phyloP scores from a whole-genome alignment of 2,888 invertebrate genomes.

The Allolobophora icterica region DNA sequence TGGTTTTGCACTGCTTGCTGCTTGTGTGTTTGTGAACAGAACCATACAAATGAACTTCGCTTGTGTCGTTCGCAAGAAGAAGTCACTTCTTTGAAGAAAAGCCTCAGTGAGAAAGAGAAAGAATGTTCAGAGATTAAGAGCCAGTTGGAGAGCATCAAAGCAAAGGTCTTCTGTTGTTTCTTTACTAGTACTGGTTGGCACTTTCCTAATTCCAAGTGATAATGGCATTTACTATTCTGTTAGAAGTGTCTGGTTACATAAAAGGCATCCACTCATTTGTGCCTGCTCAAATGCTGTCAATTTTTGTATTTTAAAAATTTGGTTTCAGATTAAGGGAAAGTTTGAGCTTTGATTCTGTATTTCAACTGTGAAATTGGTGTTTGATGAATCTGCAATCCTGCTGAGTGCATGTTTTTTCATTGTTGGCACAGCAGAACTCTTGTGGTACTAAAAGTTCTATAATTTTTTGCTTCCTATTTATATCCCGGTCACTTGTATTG shows the following conservation, averaged over 20 bases:
- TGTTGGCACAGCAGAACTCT: background rate
- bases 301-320: background rate
- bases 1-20: background rate
- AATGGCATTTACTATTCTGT: background rate
- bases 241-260: background rate
- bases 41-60: conserved; percentile 26
- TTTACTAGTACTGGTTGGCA: background rate
- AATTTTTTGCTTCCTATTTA: background rate
- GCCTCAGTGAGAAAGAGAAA: background rate
- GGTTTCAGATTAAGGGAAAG: background rate
- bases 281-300: background rate
- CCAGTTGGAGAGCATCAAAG: background rate
- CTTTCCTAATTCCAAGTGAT: background rate
- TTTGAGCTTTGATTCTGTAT: background rate
- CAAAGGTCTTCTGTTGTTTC: background rate
- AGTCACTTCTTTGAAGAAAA: conserved; percentile 6
- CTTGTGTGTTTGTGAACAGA: background rate
- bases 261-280: too few species aligned
- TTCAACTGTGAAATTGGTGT: background rate
- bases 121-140: conserved; percentile 20
- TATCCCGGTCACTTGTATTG: background rate
- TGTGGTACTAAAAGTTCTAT: background rate
- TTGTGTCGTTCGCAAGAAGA: conserved; percentile 25
- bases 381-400: background rate
- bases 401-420: background rate